A percentile compares a stretch with the other conserved stretches of the same genome.
These are phyloP conservation scores for Epirrhoe alternata DNA, from an alignment of 2,888 invertebrate genomes.

Conservation along the genomic window DNA sequence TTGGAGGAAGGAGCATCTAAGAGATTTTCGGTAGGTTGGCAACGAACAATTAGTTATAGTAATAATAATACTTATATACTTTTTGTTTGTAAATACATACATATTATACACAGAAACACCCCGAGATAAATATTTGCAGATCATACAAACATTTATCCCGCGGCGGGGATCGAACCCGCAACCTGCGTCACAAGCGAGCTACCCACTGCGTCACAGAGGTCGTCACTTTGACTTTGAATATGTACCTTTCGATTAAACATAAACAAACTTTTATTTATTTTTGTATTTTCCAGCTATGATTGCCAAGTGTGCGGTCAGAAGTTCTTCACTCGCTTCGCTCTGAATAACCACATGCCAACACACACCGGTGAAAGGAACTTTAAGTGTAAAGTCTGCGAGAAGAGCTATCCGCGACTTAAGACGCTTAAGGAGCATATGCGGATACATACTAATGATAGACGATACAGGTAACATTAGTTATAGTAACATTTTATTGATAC, in stretches of 20 bases:
- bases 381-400: slow-evolving; percentile 77
- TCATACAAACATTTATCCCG: too few relatives aligned
- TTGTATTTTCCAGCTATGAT: slow-evolving; percentile 65
- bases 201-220: too few relatives aligned
- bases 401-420: slow-evolving; percentile 73
- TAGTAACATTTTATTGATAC: not conserved
- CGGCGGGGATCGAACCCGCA: too few relatives aligned
- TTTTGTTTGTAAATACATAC: too few relatives aligned
- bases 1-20: slow-evolving; percentile 71
- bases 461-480: slow-evolving; percentile 52
- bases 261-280: too few relatives aligned
- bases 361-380: slow-evolving; percentile 77
- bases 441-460: slow-evolving; percentile 72
- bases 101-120: too few relatives aligned
- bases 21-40: slow-evolving; percentile 71
- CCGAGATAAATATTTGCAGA: too few relatives aligned
- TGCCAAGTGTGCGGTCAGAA: slow-evolving; percentile 77
- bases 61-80: too few relatives aligned
- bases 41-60: too few relatives aligned
- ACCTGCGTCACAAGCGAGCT: too few relatives aligned
- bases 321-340: slow-evolving; percentile 76
- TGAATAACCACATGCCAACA: slow-evolving; percentile 77
- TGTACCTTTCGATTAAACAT: too few relatives aligned
- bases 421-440: slow-evolving; percentile 74
- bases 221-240: too few relatives aligned